A percentile compares a stretch with the other conserved stretches of the same genome.
Evolutionary conservation across 2,888 invertebrate genomes (phyloP).

Genomic region (Clanis bilineata): DNA sequence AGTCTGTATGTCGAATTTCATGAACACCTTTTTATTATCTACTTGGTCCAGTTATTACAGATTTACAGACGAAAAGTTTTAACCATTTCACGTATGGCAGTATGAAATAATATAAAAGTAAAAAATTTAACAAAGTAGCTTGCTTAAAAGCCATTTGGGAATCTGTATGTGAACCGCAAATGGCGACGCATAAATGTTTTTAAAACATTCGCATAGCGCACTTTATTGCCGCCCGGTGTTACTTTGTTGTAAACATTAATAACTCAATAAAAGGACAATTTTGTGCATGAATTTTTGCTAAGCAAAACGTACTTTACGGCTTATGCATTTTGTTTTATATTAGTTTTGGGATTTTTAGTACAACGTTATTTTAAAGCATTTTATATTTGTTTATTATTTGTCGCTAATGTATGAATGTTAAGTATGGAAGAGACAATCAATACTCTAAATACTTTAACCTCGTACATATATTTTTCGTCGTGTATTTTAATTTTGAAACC

Average conservation of each 20-base stretch:
- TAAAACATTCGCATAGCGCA: not conserved
- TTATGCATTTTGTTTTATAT: not conserved
- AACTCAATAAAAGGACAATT: slow-evolving; percentile 3
- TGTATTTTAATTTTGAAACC: too few relatives aligned
- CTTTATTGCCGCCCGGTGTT: not conserved
- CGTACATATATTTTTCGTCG: too few relatives aligned
- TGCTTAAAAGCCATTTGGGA: not conserved
- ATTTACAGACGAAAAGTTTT: too few relatives aligned
- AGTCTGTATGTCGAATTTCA: too few relatives aligned
- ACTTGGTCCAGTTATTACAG: too few relatives aligned
- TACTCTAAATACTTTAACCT: too few relatives aligned
- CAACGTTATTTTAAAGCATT: too few relatives aligned
- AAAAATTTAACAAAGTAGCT: not conserved
- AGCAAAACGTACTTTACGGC: not conserved
- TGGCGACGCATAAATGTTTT: slow-evolving; percentile 3
- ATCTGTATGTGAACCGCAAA: not conserved
- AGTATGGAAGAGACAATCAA: too few relatives aligned
- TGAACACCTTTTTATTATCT: too few relatives aligned
- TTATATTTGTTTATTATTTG: too few relatives aligned
- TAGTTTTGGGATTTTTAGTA: too few relatives aligned
- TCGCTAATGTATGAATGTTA: too few relatives aligned
- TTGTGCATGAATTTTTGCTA: not conserved
- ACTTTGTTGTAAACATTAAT: not conserved
- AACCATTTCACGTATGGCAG: not conserved
- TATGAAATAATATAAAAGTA: not conserved